phyloP scores from a whole-genome alignment of 2,888 invertebrate species.

The Callosobruchus maculatus region DNA sequence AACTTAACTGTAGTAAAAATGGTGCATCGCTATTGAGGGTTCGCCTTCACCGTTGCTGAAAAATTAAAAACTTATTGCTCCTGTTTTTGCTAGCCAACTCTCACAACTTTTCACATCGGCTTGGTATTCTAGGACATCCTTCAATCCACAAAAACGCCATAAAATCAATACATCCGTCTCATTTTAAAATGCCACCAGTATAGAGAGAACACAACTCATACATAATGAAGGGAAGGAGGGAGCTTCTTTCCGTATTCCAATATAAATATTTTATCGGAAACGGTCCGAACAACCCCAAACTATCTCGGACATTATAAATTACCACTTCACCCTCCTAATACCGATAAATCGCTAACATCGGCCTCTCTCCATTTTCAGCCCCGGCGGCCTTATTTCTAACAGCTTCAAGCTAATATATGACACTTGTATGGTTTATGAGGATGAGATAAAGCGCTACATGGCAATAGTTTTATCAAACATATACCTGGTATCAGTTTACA shows the following conservation, averaged over 20 bases:
- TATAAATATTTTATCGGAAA: not conserved
- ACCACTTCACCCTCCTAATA: not conserved
- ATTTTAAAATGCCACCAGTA: not conserved
- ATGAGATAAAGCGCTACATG: not conserved
- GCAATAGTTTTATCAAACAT: not conserved
- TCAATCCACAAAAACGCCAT: not conserved
- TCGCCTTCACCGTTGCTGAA: too few relatives aligned
- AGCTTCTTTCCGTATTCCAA: not conserved
- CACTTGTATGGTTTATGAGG: not conserved
- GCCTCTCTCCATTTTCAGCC: not conserved
- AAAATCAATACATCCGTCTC: not conserved
- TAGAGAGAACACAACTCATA: not conserved
- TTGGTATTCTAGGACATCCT: too few relatives aligned
- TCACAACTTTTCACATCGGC: too few relatives aligned
- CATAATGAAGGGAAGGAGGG: not conserved
- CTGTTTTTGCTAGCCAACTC: too few relatives aligned
- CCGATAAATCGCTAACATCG: not conserved
- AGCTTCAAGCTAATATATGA: not conserved
- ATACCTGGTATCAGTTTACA: not conserved
- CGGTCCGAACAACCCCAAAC: not conserved
- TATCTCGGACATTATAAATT: not conserved
- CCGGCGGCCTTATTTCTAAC: not conserved
- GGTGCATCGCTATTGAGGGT: too few relatives aligned
- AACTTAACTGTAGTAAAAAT: too few relatives aligned
- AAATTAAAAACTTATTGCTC: too few relatives aligned